These are phyloP conservation scores for Prunella himalayana DNA, from an alignment of 2,113 vertebrate species.

Conservation along the genomic window DNA sequence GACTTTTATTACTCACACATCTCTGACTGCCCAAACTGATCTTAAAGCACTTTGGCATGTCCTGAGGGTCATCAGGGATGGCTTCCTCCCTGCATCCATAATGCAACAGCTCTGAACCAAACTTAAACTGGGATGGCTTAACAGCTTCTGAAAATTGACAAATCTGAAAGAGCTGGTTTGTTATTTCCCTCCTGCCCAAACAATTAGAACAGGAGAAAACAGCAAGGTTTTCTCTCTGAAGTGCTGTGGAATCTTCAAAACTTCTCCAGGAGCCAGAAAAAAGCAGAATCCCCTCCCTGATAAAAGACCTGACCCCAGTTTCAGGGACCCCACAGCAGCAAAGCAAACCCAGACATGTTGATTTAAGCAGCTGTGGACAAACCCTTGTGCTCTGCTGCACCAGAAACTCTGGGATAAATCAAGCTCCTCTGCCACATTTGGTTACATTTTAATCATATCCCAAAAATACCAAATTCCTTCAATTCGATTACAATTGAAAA, in stretches of 20 bases:
- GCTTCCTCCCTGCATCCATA: not conserved
- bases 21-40: conserved; percentile 37
- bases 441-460: not conserved
- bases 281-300: not conserved
- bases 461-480: not conserved
- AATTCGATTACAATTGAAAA: not conserved
- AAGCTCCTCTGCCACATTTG: not conserved
- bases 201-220: not conserved
- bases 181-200: not conserved
- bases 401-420: not conserved
- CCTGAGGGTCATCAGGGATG: not conserved
- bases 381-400: not conserved
- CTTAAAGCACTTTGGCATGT: conserved; percentile 26
- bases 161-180: not conserved
- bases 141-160: not conserved
- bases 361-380: not conserved
- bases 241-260: not conserved
- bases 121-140: not conserved
- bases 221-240: not conserved
- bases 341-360: not conserved
- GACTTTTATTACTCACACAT: conserved; percentile 17
- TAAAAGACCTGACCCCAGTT: too few relatives aligned
- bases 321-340: too few relatives aligned
- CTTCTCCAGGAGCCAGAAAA: not conserved
- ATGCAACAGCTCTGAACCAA: not conserved